Base-by-base conservation (phyloP, 2,888 invertebrate species). In the Drosophila cyrtoloma region DNA sequence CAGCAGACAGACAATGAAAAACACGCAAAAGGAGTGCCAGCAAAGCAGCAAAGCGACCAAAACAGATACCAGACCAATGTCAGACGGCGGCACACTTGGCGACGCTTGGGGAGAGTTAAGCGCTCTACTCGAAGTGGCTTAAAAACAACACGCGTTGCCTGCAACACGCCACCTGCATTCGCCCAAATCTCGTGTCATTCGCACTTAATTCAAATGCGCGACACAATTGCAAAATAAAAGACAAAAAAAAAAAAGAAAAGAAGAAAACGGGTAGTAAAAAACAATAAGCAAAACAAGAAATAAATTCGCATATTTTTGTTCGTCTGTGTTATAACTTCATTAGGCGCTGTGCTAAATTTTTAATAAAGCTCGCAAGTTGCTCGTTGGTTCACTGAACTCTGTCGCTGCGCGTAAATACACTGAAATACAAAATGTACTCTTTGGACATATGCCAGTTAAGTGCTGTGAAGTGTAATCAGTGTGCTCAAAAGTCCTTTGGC, bases 141-240 rank as follows among this genome's bases (percentile, higher is more conserved):
- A 86, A 88, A 88, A 88, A 76, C 58, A 47, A 79, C 85, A 81
- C 81, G 88, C 84, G 55, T 50, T 52, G 32, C 33, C 30, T 50
- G 51, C 51, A 53, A 32, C 19, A 51, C 58, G 71, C 65, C 64
- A 75, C 75, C 79, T 79, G 77, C 72, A 64, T 55, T 62, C 63
- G 60, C 55, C 39, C 64, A 74, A 90, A 89, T 92, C 92, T 90
- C 91, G 81, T 92, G 91, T 91, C 92, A 92, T 93, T 93, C 92
- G 89, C 92, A 93, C 93, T 93, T 93, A 92, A 93, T 93, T 93
- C 92, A 92, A 93, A 93, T 93, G 92, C 92, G 86, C 92, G 91
- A 92, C 92, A 93, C 93, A 92, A 90, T 92, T 82, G 84, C 81
- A 81, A 86, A 77, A 64, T 60, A 61, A 59, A 62, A 76, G 55